A percentile compares a stretch with the other conserved stretches of the same genome.
Conservation (phyloP, 2,113 vertebrate species). For the Vidua chalybeata region DNA sequence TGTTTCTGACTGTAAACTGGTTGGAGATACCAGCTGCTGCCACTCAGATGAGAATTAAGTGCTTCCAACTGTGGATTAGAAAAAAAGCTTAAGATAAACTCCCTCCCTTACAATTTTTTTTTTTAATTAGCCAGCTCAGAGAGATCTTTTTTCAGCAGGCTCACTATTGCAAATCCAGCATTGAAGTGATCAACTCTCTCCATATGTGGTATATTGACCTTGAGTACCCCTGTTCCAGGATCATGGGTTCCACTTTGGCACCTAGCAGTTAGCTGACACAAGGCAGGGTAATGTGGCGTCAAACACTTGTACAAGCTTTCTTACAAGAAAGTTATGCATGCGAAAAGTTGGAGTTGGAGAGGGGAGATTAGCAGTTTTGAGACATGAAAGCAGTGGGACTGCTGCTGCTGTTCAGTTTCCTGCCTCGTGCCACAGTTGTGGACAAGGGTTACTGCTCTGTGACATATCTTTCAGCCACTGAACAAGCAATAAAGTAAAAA, state of each 20-base stretch:
- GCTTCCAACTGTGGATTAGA: background rate
- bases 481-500: background rate
- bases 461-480: background rate
- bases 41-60: background rate
- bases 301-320: background rate
- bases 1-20: background rate
- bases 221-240: background rate
- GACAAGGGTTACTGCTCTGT: background rate
- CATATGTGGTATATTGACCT: background rate
- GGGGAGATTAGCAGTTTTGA: background rate
- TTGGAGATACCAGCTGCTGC: background rate
- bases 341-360: background rate
- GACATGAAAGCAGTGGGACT: background rate
- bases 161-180: fast-evolving
- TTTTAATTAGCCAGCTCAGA: background rate
- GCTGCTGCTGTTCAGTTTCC: background rate
- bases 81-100: background rate
- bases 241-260: background rate
- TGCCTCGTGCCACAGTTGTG: background rate
- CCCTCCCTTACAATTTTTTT: background rate
- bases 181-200: background rate
- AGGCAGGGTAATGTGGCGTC: background rate
- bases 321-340: background rate
- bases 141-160: background rate
- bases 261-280: background rate